These are phyloP conservation scores for Uromys caudimaculatus DNA, from an alignment of 2,797 vertebrate genomes.

Conservation along the genomic window DNA sequence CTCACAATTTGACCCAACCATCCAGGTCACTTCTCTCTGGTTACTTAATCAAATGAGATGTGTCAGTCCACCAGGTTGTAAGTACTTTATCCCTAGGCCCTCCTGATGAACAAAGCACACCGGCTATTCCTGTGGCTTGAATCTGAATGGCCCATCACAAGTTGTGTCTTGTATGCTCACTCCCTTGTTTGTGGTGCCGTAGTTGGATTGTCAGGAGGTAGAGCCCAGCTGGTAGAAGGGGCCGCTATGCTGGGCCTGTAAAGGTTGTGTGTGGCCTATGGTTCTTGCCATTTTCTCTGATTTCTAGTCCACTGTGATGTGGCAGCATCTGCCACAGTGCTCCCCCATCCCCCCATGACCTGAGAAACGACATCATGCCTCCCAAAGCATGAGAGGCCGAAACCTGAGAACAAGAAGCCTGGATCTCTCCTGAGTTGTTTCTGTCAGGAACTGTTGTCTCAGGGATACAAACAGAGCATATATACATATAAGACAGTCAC, in stretches of 20 bases:
- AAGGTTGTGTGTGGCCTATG: background rate
- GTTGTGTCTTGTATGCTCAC: too few relatives aligned
- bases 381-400: background rate
- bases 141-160: background rate
- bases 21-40: background rate
- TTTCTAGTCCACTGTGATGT: too few relatives aligned
- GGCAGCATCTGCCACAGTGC: too few relatives aligned
- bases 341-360: background rate
- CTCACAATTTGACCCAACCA: conserved; percentile 1
- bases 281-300: background rate
- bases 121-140: background rate
- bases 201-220: background rate
- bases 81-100: background rate
- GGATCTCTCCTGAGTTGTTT: background rate
- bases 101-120: background rate
- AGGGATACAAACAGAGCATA: background rate
- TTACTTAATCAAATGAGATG: background rate
- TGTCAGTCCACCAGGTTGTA: background rate
- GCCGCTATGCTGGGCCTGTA: background rate
- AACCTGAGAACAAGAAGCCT: background rate
- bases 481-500: background rate
- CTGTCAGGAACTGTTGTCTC: too few relatives aligned
- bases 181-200: background rate
- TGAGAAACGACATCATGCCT: background rate
- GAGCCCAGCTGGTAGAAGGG: background rate